Evolutionary conservation across 2,888 invertebrate genomes (phyloP), one percentile per base, ranked within the genome.

Genomic region (Torymus aiolomorphi): DNA sequence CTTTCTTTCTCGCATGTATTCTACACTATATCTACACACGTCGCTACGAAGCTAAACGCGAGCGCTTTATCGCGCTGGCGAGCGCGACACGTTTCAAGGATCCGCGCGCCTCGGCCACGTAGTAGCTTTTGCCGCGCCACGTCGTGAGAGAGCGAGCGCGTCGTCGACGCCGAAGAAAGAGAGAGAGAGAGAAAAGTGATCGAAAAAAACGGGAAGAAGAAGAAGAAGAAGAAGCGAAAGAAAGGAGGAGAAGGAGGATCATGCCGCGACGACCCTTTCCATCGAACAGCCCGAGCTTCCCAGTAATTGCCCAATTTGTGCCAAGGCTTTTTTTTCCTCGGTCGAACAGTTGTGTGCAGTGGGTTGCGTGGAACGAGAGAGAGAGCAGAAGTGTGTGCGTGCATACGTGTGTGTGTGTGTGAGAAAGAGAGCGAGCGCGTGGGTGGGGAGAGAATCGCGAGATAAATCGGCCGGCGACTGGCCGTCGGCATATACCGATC

Each of bases 251-350:
- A 31, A 24, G 42, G 20, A 59, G 18, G 42, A 80, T 75, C 59
- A 80, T 77, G 74, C 18, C 61, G 56, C 72, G 65, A 57, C 31
- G 59, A 57, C 42, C 59, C 31, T 11, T 56, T 24, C 20, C 76
- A 51, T 66, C 78, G 51, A 74, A 82, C 69, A 79, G 76, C 54
- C 78, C 76, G 76, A 80, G 73, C 62, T 80, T 70, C 31, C 69
- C 67, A 78, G 76, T 80, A 81, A 81, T 78, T 80, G 31, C 49
- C 56, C 59, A 66, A 74, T 78, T 67, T 72, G 78, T 72, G 5
- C 57, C 4, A 8, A 31, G 31, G 31, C 31, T 54, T 16, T 72
- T 51, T 13, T 42, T 20, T 66, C 51, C 31, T 2, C 63, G 13
- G 13, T 3, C 2, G 2, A 31, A 31, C 31, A 31, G 31, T 31